Conservation (phyloP, 2,797 vertebrate species). For the Acanthiza pusilla region DNA sequence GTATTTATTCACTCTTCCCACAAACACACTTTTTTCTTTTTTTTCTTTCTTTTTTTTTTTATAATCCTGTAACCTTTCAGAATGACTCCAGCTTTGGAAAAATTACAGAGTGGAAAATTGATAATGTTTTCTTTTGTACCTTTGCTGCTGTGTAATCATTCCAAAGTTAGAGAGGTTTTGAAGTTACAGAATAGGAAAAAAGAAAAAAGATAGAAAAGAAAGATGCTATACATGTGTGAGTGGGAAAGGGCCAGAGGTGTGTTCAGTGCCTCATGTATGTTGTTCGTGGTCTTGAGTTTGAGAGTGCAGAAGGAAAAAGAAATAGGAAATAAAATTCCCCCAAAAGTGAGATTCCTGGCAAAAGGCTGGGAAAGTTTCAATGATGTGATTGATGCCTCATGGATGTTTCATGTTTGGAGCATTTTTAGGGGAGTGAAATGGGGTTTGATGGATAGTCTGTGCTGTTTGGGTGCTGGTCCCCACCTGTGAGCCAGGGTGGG, state of each 20-base stretch:
- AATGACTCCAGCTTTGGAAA: constrained; percentile 34
- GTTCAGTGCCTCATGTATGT: background rate
- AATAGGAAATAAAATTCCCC: background rate
- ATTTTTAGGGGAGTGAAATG: background rate
- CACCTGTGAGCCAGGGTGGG: background rate
- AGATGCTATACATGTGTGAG: background rate
- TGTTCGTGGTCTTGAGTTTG: background rate
- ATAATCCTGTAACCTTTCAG: constrained; percentile 37
- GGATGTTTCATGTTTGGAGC: background rate
- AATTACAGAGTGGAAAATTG: constrained; percentile 39
- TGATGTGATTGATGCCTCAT: background rate
- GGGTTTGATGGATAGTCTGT: background rate
- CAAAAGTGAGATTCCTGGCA: background rate
- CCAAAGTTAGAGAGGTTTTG: constrained; percentile 42
- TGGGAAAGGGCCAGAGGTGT: background rate
- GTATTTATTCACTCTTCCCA: constrained; percentile 43
- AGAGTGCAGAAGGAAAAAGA: background rate
- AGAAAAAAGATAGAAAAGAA: background rate
- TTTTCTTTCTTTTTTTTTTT: background rate
- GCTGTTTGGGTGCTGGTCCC: background rate
- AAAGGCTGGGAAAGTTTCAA: background rate
- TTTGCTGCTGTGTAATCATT: constrained; percentile 32
- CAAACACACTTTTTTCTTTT: background rate
- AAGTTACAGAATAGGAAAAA: constrained; percentile 7
- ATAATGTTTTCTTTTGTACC: constrained; percentile 56